Conservation (phyloP, 2,888 invertebrate genomes). For the Caenorhabditis plicata region DNA sequence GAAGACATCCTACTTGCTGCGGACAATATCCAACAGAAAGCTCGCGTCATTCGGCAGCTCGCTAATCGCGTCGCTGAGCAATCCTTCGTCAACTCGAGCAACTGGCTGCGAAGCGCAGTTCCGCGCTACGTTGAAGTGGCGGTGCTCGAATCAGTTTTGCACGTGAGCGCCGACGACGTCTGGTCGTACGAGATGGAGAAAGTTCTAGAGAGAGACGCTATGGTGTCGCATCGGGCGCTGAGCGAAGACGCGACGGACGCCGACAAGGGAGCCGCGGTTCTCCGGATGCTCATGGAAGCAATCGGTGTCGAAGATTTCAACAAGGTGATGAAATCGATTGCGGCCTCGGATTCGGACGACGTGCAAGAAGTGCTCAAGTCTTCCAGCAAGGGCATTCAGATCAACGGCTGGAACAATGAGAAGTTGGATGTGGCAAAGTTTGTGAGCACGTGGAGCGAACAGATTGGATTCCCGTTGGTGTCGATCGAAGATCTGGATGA, state of each 20-base stretch:
- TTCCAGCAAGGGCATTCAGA: slow-evolving; percentile 5
- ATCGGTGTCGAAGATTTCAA: slow-evolving; percentile 58
- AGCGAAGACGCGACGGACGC: slow-evolving; percentile 83
- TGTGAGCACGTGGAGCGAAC: slow-evolving; percentile 80
- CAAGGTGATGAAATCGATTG: slow-evolving; percentile 32
- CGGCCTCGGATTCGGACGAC: not conserved
- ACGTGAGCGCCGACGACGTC: slow-evolving; percentile 25
- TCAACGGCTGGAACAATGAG: slow-evolving; percentile 41
- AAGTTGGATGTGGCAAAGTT: slow-evolving; percentile 68
- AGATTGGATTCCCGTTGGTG: slow-evolving; percentile 66
- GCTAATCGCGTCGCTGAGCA: slow-evolving; percentile 91
- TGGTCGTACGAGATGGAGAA: slow-evolving; percentile 26
- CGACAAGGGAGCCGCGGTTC: slow-evolving; percentile 73
- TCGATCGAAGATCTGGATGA: slow-evolving; percentile 51
- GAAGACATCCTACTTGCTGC: slow-evolving; percentile 72
- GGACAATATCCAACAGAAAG: slow-evolving; percentile 78
- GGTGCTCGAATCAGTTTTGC: slow-evolving; percentile 24
- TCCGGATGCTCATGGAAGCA: slow-evolving; percentile 58
- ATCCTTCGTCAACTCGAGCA: no score
- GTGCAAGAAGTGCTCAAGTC: no score
- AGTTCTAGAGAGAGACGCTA: slow-evolving; percentile 72
- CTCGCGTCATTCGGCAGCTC: slow-evolving; percentile 78
- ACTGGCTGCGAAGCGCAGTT: slow-evolving; percentile 61
- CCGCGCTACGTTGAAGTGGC: slow-evolving; percentile 41
- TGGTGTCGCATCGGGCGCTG: slow-evolving; percentile 81